These are phyloP conservation scores for Aulostomus chinensis DNA, from an alignment of 2,797 vertebrate genomes.

Conservation along the genomic window DNA sequence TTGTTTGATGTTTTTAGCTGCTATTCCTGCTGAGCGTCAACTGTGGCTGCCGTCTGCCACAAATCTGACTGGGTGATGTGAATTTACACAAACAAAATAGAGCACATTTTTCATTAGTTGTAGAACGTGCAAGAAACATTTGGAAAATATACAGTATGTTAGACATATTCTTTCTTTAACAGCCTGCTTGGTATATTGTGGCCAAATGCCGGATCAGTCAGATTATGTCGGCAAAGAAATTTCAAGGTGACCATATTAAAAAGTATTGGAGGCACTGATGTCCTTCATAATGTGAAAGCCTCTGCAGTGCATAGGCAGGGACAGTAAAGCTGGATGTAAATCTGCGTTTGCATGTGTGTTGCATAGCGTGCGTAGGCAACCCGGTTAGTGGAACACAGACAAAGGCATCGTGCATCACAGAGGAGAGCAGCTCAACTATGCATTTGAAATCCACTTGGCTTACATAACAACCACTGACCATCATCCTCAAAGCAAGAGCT, in stretches of 20 bases:
- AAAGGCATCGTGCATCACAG: conserved; percentile 52
- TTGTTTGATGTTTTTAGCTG: no score
- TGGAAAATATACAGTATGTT: no score
- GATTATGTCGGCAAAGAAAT: conserved; percentile 16
- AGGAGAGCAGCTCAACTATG: conserved; percentile 50
- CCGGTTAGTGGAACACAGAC: conserved; percentile 50
- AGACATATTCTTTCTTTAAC: no score
- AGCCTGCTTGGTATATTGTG: no score
- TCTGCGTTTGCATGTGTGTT: conserved; percentile 19
- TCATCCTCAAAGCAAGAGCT: conserved; percentile 65
- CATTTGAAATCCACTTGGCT: conserved; percentile 67
- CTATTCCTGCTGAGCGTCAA: no score
- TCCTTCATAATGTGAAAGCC: conserved; percentile 31
- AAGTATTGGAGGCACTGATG: conserved; percentile 2
- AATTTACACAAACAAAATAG: conserved; percentile 1
- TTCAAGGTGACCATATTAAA: conserved; percentile 21
- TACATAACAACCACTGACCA: conserved; percentile 71
- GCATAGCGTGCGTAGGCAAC: conserved; percentile 26
- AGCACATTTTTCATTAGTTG: no score
- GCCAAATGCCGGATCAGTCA: no score
- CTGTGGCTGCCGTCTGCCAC: no score
- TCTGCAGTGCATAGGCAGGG: conserved; percentile 1
- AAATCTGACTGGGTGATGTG: conserved; percentile 8
- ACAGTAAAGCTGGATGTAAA: conserved; percentile 10
- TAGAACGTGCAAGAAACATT: no score